A percentile compares a stretch with the other conserved stretches of the same genome.
Conservation (phyloP, 2,113 vertebrate genomes). For the Cardinalis cardinalis region DNA sequence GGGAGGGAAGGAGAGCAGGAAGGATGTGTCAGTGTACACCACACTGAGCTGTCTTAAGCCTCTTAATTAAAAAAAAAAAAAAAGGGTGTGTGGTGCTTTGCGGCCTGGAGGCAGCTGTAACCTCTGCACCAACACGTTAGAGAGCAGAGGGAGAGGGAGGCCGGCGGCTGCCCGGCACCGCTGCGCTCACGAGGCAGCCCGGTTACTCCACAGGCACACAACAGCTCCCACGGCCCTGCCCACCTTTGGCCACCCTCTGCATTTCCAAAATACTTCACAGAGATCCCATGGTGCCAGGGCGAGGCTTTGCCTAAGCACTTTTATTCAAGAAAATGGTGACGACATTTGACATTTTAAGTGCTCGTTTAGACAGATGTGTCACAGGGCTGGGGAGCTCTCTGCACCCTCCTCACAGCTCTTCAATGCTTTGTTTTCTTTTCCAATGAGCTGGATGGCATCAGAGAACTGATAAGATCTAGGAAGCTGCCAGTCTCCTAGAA, state of each 20-base stretch:
- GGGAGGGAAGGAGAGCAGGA: neutral
- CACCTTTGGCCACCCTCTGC: neutral
- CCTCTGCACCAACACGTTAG: conserved; percentile 6
- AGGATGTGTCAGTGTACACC: neutral
- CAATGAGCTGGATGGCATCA: neutral
- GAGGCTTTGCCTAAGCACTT: neutral
- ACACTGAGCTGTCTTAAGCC: neutral
- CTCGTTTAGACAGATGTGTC: neutral
- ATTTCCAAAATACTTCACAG: neutral
- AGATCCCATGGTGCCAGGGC: neutral
- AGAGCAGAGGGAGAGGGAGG: neutral
- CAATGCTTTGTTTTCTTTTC: neutral
- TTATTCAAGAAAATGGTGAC: neutral
- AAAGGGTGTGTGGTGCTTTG: conserved; percentile 17
- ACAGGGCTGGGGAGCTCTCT: neutral
- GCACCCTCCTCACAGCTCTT: neutral
- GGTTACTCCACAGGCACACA: neutral
- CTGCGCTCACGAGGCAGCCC: neutral
- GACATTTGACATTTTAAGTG: neutral
- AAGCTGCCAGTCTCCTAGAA: neutral
- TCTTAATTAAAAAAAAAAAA: conserved; percentile 37
- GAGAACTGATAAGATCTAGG: neutral
- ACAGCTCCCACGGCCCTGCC: neutral
- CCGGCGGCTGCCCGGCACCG: neutral
- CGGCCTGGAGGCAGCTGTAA: conserved; percentile 5